Evolutionary conservation across 92 coral and sea anemone species (phyloP), one percentile per base, ranked within the genome.

Genomic region (Zoanthus sociatus): DNA sequence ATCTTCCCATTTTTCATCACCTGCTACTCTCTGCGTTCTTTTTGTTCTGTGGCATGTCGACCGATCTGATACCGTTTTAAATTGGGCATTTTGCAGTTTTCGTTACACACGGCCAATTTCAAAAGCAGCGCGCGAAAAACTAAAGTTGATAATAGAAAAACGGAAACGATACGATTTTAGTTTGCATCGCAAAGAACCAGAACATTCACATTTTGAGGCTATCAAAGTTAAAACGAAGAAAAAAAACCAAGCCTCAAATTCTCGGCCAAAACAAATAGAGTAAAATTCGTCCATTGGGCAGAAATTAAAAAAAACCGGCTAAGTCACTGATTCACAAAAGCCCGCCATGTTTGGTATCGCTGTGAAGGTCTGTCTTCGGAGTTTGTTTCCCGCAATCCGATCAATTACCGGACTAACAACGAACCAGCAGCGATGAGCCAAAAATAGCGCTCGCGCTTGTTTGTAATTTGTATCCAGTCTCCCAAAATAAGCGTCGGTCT

Each of bases 231-330:
- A 13, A 0, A 56, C 64, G 64, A 8, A 8, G 64, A 56, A 56
- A 55, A 55, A 63, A 63, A 63, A 63, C 70, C 70, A 63, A 63
- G 70, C 70, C 70, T 63, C 70, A 16, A 64, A 64, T 17, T 64
- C 70, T 17, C 20, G 8, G 70, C 3, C 5, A 64, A 15, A 64
- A 64, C 30, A 64, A 64, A 64, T 4, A 17, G 6, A 6, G 70
- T 64, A 64, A 64, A 64, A 64, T 16, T 20, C 1, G 3, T 64
- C 31, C 42, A 37, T 37, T 37, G 42, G 42, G 42, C 42, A 37
- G 42, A 37, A 37, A 37, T 0, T 37, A 37, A 37, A 37, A 3
- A 37, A 3, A 37, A 37, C 2, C 42, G 42, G 42, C 2, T 1
- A 0, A 8, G 9, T 15, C 70, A 20, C 70, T 6, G 6, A 17